phyloP scores from a whole-genome alignment of 2,797 vertebrate genomes.

The Helarctos malayanus region DNA sequence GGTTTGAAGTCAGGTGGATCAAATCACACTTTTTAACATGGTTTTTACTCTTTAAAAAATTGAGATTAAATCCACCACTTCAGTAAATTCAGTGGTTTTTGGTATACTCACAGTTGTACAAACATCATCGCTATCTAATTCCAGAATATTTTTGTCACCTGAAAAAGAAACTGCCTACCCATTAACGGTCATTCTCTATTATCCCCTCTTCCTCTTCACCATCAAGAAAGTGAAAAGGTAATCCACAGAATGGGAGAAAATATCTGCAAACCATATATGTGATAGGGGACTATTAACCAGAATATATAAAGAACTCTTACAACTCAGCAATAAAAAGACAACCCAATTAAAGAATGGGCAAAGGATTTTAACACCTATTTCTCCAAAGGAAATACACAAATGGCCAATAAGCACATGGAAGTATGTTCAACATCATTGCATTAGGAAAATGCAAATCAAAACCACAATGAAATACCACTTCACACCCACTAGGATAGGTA shows the following conservation, averaged over 20 bases:
- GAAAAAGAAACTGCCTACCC: not conserved
- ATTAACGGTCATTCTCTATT: not conserved
- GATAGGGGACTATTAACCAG: not conserved
- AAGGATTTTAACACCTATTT: not conserved
- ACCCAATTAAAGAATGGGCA: not conserved
- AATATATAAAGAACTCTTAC: slow-evolving; percentile 29
- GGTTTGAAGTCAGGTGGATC: slow-evolving; percentile 45
- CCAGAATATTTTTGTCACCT: not conserved
- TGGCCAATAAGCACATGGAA: slow-evolving; percentile 10
- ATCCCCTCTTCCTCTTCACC: not conserved
- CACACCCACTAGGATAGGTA: not conserved
- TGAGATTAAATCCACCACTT: slow-evolving; percentile 12
- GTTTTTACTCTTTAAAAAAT: slow-evolving; percentile 38
- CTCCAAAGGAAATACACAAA: slow-evolving; percentile 32
- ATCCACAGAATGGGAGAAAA: not conserved
- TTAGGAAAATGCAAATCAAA: slow-evolving; percentile 24
- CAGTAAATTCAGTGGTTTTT: slow-evolving; percentile 7
- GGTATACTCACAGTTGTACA: not conserved
- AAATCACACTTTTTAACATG: slow-evolving; percentile 39
- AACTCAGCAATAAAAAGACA: not conserved
- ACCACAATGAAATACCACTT: slow-evolving; percentile 6
- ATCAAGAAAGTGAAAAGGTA: slow-evolving; percentile 18
- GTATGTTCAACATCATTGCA: not conserved
- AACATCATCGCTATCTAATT: not conserved
- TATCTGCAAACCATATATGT: slow-evolving; percentile 41